A percentile compares a stretch with the other conserved stretches of the same genome.
phyloP scores from a whole-genome alignment of 2,113 vertebrate species.

The Herpailurus yagouaroundi region DNA sequence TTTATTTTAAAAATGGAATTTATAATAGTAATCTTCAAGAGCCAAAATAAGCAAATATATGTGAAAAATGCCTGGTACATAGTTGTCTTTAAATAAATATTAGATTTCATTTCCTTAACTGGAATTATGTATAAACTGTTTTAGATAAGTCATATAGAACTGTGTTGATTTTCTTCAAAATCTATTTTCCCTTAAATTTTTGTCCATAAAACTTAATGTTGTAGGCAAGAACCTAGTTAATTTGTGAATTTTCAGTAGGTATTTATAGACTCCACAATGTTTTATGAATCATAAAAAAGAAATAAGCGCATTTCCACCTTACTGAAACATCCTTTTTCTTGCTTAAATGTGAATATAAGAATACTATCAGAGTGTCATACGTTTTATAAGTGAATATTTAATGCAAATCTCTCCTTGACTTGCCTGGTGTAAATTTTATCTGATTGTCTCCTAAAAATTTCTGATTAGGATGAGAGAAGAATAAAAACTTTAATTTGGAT shows the following conservation, averaged over 20 bases:
- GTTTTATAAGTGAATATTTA: neutral
- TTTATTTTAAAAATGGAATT: neutral
- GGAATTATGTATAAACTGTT: neutral
- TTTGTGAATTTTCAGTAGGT: neutral
- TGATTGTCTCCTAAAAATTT: neutral
- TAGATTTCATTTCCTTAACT: neutral
- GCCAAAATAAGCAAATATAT: neutral
- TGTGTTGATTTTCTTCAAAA: neutral
- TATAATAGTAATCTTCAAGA: neutral
- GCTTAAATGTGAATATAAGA: neutral
- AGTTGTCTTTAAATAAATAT: neutral
- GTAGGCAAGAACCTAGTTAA: neutral
- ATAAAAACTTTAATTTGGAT: neutral
- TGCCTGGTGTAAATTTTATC: neutral
- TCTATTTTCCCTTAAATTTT: neutral
- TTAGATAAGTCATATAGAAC: neutral
- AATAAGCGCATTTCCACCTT: neutral
- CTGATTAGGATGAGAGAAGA: neutral
- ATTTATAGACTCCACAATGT: neutral
- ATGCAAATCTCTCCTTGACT: neutral
- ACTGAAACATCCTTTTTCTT: neutral
- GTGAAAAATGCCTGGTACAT: neutral
- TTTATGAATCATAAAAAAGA: constrained; percentile 10
- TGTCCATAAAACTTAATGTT: neutral
- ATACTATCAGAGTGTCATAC: neutral